A percentile compares a stretch with the other conserved stretches of the same genome.
Evolutionary conservation across 2,888 invertebrate genomes (phyloP).

Genomic region (Harpalus rufipes): DNA sequence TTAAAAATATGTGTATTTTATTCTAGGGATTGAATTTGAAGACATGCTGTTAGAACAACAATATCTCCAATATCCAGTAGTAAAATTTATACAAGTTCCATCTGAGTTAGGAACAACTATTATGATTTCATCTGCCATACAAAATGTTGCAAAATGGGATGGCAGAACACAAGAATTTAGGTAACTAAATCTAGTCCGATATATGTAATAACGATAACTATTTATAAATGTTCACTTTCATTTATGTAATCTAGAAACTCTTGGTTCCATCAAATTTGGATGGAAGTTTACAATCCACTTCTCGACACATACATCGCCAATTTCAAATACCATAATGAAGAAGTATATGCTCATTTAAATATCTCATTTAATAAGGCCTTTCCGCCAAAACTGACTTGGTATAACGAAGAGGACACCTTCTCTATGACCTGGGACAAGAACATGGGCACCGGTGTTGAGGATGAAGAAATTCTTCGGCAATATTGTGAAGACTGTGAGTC

Average conservation of each 20-base stretch:
- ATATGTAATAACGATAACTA: too few relatives aligned
- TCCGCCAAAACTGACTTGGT: background rate
- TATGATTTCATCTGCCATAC: background rate
- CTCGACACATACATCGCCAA: background rate
- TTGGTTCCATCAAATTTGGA: background rate
- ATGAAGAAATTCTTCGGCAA: background rate
- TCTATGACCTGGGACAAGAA: background rate
- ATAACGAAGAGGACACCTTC: background rate
- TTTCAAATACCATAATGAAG: background rate
- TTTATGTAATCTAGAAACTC: background rate
- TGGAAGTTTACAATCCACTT: background rate
- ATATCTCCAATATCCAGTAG: background rate
- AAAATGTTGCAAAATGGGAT: background rate
- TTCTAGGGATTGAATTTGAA: background rate
- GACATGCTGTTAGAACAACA: background rate
- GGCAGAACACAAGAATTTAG: background rate
- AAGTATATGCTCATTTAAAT: background rate
- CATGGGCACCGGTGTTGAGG: background rate
- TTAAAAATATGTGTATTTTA: background rate
- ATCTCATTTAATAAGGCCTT: background rate
- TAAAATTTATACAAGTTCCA: background rate
- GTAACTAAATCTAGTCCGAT: too few relatives aligned
- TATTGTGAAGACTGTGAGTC: background rate
- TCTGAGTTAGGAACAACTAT: conserved; percentile 5
- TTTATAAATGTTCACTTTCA: too few relatives aligned